Evolutionary conservation across 2,113 vertebrate species (phyloP).

Genomic region (Hypocryptadius cinnamomeus): DNA sequence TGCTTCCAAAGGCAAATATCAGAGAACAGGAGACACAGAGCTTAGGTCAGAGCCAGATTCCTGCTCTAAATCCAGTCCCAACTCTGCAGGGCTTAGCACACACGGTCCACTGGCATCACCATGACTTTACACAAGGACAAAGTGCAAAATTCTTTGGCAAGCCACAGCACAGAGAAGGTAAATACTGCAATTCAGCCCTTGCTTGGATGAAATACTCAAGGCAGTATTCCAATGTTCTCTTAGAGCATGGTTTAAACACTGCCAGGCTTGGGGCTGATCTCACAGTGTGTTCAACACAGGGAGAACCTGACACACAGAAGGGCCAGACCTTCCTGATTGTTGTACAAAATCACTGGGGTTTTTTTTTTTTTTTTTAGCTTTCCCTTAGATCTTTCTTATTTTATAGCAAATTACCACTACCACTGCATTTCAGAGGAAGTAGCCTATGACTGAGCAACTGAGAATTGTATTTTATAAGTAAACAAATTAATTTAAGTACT

Average conservation of each 20-base stretch:
- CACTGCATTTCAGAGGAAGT: slow-evolving; percentile 37
- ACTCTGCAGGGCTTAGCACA: neutral
- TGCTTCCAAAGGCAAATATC: neutral
- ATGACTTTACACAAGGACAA: neutral
- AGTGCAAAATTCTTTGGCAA: neutral
- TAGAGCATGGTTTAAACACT: neutral
- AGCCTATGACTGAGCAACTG: slow-evolving; percentile 23
- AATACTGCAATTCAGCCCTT: neutral
- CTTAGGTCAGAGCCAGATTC: neutral
- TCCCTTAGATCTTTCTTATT: neutral
- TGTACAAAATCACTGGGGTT: neutral
- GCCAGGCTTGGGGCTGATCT: neutral
- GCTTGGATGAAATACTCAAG: neutral
- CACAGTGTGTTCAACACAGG: neutral
- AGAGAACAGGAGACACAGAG: neutral
- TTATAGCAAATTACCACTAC: slow-evolving; percentile 16
- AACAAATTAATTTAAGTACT: slow-evolving; percentile 31
- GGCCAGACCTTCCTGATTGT: neutral
- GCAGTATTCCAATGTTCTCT: neutral
- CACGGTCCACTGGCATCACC: neutral
- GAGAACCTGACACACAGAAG: neutral
- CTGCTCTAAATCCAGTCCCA: neutral
- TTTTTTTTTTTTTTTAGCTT: neutral
- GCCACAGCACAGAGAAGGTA: neutral
- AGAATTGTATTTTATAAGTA: slow-evolving; percentile 46